Percentiles rank a stretch among this genome's conserved stretches.
Conservation (phyloP, 1,140 invertebrate species). For the Pogonus chalceus region DNA sequence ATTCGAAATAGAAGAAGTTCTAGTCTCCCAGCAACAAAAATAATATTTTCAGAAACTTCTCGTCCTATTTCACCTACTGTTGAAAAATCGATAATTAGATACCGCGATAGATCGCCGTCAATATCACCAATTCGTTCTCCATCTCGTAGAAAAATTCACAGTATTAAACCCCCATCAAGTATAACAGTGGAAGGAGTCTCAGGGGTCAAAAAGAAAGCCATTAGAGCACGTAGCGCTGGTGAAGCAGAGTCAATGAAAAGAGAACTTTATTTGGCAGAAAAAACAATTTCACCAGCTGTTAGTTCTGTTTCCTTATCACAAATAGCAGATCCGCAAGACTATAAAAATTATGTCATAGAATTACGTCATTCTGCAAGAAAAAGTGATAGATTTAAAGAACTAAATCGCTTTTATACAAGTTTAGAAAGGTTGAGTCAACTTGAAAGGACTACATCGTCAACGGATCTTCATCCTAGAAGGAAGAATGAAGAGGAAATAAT, state of each 20-base stretch:
- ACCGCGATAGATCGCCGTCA: conserved; percentile 13
- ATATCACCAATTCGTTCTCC: conserved; percentile 44
- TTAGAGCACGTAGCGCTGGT: conserved; percentile 51
- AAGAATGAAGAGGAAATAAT: conserved; percentile 68
- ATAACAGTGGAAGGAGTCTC: conserved; percentile 15
- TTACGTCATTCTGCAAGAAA: conserved; percentile 59
- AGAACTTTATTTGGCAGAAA: conserved; percentile 15
- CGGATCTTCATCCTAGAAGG: conserved; percentile 56
- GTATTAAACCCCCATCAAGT: conserved; percentile 32
- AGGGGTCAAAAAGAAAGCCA: conserved; percentile 28
- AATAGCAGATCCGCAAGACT: conserved; percentile 43
- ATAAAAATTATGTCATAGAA: conserved; percentile 61
- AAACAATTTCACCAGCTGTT: conserved; percentile 34
- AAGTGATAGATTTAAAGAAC: conserved; percentile 72
- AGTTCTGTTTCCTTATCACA: conserved; percentile 37
- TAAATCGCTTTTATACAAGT: conserved; percentile 77
- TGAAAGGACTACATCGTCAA: conserved; percentile 60
- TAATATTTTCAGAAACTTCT: conserved; percentile 25
- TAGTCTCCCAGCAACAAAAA: conserved; percentile 36
- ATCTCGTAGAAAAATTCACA: conserved; percentile 51
- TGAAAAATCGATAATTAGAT: conserved; percentile 15
- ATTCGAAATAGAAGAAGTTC: conserved; percentile 34
- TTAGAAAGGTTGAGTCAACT: conserved; percentile 76
- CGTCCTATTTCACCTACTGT: conserved; percentile 21
- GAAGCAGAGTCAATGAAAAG: conserved; percentile 38